A percentile compares a stretch with the other conserved stretches of the same genome.
Conservation (phyloP, 2,113 vertebrate species). For the Nestor notabilis region DNA sequence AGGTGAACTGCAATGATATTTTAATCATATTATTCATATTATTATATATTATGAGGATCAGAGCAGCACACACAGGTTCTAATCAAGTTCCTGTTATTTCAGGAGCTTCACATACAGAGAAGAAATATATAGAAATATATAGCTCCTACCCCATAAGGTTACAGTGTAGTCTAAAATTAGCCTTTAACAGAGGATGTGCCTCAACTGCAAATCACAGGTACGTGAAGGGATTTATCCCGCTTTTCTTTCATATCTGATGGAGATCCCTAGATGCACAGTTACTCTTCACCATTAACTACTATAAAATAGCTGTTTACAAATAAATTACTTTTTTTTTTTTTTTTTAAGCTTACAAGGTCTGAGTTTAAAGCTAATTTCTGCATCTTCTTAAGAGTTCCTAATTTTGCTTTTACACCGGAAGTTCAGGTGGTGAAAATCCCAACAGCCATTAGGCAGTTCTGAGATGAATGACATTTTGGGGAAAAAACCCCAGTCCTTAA, state of each 20-base stretch:
- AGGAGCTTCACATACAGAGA: not conserved
- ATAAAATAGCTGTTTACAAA: not conserved
- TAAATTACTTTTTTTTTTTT: not conserved
- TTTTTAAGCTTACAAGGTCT: not conserved
- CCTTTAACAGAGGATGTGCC: not conserved
- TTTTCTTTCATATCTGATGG: not conserved
- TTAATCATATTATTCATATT: not conserved
- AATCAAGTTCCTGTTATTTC: not conserved
- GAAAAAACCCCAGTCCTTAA: not conserved
- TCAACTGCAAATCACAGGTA: not conserved
- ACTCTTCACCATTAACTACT: not conserved
- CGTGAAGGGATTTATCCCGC: not conserved
- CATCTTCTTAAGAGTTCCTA: not conserved
- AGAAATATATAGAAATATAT: not conserved
- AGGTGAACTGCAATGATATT: constrained; percentile 36
- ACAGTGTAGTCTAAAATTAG: not conserved
- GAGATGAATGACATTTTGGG: not conserved
- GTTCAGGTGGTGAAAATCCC: not conserved
- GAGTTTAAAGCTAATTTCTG: not conserved
- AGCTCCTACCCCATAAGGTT: not conserved
- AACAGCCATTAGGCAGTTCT: not conserved
- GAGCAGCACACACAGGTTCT: not conserved
- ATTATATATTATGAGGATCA: not conserved
- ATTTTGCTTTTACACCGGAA: not conserved
- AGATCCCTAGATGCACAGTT: not conserved